Percentiles rank a stretch among this genome's conserved stretches.
Conservation (phyloP, 2,888 invertebrate species). For the Antitype chi region DNA sequence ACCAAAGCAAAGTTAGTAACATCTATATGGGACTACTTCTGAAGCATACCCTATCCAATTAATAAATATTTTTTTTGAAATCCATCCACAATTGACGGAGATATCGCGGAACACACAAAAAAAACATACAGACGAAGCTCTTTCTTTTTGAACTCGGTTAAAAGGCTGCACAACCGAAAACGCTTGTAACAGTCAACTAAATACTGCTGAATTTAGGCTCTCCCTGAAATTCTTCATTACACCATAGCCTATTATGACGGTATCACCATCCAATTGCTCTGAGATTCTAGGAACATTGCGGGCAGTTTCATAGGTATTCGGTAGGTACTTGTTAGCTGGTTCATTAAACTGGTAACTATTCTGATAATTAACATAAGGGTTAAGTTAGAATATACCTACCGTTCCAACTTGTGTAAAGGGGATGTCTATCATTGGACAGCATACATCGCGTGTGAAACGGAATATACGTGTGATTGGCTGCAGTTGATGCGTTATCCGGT, state of each 20-base stretch:
- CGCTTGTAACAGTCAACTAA: no score
- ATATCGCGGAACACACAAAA: no score
- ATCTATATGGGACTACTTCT: no score
- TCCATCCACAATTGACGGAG: no score
- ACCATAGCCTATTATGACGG: background rate
- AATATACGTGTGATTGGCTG: slow-evolving; percentile 49
- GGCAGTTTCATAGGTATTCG: background rate
- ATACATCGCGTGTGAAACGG: slow-evolving; percentile 46
- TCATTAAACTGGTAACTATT: slow-evolving; percentile 15
- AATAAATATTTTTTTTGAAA: no score
- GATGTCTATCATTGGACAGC: slow-evolving; percentile 42
- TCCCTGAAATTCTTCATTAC: background rate
- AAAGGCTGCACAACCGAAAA: background rate
- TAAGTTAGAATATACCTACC: background rate
- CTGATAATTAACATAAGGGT: slow-evolving; percentile 21
- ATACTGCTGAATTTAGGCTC: background rate
- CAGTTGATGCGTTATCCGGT: slow-evolving; percentile 52
- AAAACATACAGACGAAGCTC: no score
- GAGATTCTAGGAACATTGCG: background rate
- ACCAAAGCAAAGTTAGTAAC: no score
- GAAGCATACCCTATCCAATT: no score
- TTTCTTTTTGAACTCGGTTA: no score
- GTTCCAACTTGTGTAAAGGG: slow-evolving; percentile 13
- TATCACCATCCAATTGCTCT: background rate
- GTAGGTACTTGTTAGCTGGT: no score